Conservation (phyloP, 2,797 vertebrate species). For the Pseudomugil tenellus region DNA sequence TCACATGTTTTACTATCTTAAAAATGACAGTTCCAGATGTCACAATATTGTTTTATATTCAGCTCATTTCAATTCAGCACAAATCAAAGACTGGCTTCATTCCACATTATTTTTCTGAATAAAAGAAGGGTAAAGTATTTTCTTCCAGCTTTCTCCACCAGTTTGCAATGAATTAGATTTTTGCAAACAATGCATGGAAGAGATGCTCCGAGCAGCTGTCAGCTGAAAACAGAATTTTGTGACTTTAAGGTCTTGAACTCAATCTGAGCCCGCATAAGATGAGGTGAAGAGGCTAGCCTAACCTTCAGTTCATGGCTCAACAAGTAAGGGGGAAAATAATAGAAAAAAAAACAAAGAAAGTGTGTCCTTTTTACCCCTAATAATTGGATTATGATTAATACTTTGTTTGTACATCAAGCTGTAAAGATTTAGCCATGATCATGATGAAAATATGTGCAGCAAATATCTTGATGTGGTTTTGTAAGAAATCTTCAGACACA, state of each 20-base stretch:
- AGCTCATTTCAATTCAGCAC: neutral
- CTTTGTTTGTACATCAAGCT: neutral
- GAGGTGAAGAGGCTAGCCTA: neutral
- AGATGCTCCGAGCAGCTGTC: neutral
- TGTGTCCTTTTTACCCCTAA: neutral
- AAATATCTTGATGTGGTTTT: neutral
- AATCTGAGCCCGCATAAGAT: conserved; percentile 13
- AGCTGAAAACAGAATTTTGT: neutral
- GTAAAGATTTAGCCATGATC: neutral
- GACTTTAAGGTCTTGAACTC: conserved; percentile 18
- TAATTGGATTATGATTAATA: neutral
- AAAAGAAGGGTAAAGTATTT: neutral
- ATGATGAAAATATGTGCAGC: neutral
- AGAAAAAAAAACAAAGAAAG: neutral
- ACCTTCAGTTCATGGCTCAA: neutral
- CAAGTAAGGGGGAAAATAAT: neutral
- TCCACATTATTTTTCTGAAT: conserved; percentile 4
- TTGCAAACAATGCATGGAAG: neutral
- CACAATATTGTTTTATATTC: no score
- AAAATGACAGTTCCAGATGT: neutral
- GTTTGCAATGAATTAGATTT: neutral
- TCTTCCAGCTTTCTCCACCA: neutral
- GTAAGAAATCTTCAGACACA: conserved; percentile 2
- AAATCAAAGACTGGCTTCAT: conserved; percentile 12
- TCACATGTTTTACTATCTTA: neutral